Base-by-base conservation (phyloP, 2,888 invertebrate species). In the Coronaproctus castanopsis region DNA sequence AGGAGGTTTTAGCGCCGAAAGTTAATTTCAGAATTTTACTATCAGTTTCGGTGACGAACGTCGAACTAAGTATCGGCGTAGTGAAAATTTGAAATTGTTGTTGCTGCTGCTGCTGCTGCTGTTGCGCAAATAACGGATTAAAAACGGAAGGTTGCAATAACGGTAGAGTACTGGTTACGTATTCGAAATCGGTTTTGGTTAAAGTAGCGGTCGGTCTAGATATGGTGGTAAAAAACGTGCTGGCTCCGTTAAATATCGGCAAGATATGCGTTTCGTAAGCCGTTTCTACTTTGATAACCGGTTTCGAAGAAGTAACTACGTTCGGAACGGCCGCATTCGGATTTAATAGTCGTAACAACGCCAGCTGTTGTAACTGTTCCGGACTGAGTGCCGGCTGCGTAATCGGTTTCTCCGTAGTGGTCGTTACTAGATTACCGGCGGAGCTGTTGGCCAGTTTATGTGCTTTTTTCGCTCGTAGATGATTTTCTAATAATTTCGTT, bases 1-100 rank as follows among this genome's bases (percentile, higher is more conserved):
- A 85, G 0, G 88, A 82, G 0, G 89, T 89, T 71, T 87, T 87
- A 36, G 90, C 89, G n/a, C 90, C 89, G 69, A 90, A 90, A 14
- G 88, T 89, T 65, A 90, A 74, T 71, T 89, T 88, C 63, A 90
- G 73, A 57, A 89, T 65, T 73, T 87, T 84, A 66, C 88, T 87
- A 63, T 85, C 80, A 0, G 87, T 87, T 64, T 84, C 78, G 1
- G 84, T 85, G 18, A 87, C 79, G 66, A 85, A 75, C 0, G 87
- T 87, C 68, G 85, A 86, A 61, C 85, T 79, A 22, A 89, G 77
- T n/a, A 87, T 75, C 0, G 87, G 87, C 0, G 87, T 84, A 10
- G 86, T 86, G 23, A 85, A 85, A 21, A 88, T 72, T 49, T 83
- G 80, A 69, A 81, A 84, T 66, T 86, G 86, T 53, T 79, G 84